Conservation (phyloP, 2,888 invertebrate species). For the Tricholauxania praeusta region DNA sequence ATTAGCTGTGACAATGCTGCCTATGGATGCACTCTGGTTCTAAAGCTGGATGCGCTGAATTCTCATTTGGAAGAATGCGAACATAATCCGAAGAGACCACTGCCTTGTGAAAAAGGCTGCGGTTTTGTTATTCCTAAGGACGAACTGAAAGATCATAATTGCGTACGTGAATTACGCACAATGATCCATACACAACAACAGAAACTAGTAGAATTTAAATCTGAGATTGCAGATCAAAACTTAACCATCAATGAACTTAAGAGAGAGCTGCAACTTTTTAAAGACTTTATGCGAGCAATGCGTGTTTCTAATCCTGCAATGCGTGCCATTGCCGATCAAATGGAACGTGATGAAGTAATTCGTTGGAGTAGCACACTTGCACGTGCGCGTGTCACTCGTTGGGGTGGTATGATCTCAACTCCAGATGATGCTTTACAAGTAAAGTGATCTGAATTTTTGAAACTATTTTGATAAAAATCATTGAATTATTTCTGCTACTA, state of each 20-base stretch:
- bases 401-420: slow-evolving; percentile 99
- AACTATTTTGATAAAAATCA: slow-evolving; percentile 21
- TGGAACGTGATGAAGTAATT: slow-evolving; percentile 93
- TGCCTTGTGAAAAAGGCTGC: slow-evolving; percentile 94
- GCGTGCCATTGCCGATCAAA: slow-evolving; percentile 92
- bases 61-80: slow-evolving; percentile 92
- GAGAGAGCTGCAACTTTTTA: slow-evolving; percentile 86
- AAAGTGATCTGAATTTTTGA: slow-evolving; percentile 42
- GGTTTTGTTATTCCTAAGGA: slow-evolving; percentile 95
- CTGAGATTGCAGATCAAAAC: slow-evolving; percentile 87
- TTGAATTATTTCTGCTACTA: slow-evolving; percentile 64
- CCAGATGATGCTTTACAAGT: slow-evolving; percentile 95
- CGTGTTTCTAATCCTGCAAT: slow-evolving; percentile 91
- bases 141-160: slow-evolving; percentile 94
- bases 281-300: slow-evolving; percentile 95
- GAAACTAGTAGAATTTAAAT: slow-evolving; percentile 87
- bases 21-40: slow-evolving; percentile 85
- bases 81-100: slow-evolving; percentile 93
- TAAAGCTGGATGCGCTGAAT: slow-evolving; percentile 89
- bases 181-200: slow-evolving; percentile 88
- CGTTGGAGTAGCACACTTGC: slow-evolving; percentile 88
- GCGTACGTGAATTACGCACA: slow-evolving; percentile 87
- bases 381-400: slow-evolving; percentile 90
- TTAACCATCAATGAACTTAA: slow-evolving; percentile 91
- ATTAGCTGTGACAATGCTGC: slow-evolving; percentile 92